phyloP scores from a whole-genome alignment of 2,113 vertebrate species.

The Larimichthys polyactis region DNA sequence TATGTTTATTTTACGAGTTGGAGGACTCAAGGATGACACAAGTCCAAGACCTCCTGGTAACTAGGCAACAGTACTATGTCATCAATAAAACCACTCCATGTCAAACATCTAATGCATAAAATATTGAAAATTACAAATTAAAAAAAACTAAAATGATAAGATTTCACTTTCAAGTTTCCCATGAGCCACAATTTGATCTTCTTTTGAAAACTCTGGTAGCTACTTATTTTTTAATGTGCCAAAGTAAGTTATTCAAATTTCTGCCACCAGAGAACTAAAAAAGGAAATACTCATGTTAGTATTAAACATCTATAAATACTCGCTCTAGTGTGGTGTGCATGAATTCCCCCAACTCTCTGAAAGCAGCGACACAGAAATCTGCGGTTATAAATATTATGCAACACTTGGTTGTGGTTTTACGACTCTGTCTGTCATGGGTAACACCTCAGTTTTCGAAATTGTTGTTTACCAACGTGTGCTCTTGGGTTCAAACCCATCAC shows the following conservation, averaged over 20 bases:
- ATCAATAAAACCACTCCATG: background rate
- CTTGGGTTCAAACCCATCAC: constrained; percentile 7
- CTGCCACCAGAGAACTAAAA: background rate
- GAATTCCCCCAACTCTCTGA: background rate
- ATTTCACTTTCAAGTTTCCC: background rate
- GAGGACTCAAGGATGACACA: background rate
- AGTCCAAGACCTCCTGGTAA: background rate
- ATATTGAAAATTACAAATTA: background rate
- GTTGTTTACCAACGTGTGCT: background rate
- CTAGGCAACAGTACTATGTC: background rate
- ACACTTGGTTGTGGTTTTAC: background rate
- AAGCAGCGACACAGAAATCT: background rate
- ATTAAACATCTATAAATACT: background rate
- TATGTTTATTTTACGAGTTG: background rate
- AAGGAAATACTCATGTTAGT: background rate
- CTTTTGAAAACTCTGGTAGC: background rate
- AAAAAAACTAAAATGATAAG: background rate
- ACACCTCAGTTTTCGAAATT: background rate
- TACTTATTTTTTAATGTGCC: background rate
- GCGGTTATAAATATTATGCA: background rate
- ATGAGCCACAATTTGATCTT: background rate
- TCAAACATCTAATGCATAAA: background rate
- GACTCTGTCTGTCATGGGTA: constrained; percentile 11
- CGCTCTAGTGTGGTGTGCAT: background rate
- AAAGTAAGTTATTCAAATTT: background rate